These are phyloP conservation scores for Paracentrotus lividus DNA, from an alignment of 53 echinoderm and acorn worm genomes.

Conservation along the genomic window DNA sequence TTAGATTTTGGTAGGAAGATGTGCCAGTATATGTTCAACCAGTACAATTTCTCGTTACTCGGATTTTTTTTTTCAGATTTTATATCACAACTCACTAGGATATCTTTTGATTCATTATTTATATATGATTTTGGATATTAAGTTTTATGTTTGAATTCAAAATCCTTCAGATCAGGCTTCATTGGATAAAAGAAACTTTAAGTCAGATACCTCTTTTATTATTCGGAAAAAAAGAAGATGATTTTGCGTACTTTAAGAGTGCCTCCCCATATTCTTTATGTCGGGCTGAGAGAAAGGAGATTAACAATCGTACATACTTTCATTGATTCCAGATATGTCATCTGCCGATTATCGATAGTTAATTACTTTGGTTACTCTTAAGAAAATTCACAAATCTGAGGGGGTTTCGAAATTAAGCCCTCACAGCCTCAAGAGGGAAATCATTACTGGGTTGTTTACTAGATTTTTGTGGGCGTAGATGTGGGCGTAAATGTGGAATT, in stretches of 20 bases:
- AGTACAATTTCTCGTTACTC: no score
- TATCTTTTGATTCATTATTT: no score
- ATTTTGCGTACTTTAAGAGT: not conserved
- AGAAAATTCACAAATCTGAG: conserved; percentile 27
- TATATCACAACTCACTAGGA: not conserved
- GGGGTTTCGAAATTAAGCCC: not conserved
- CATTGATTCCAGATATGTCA: conserved; percentile 5
- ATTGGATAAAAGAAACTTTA: not conserved
- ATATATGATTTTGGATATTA: no score
- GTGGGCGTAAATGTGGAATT: not conserved
- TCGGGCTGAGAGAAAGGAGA: not conserved
- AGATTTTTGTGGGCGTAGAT: not conserved
- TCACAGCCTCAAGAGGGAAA: not conserved
- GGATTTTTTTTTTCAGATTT: no score
- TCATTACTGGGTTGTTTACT: not conserved
- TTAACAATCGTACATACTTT: not conserved
- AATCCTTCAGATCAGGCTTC: not conserved
- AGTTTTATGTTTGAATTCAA: no score
- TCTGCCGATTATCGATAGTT: not conserved
- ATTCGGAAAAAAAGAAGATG: not conserved
- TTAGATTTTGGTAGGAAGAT: no score
- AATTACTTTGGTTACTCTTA: not conserved
- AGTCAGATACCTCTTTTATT: not conserved
- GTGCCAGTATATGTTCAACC: no score
- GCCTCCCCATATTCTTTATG: not conserved